These are phyloP conservation scores for Salticus scenicus DNA, from an alignment of 2,888 invertebrate species.

Conservation along the genomic window DNA sequence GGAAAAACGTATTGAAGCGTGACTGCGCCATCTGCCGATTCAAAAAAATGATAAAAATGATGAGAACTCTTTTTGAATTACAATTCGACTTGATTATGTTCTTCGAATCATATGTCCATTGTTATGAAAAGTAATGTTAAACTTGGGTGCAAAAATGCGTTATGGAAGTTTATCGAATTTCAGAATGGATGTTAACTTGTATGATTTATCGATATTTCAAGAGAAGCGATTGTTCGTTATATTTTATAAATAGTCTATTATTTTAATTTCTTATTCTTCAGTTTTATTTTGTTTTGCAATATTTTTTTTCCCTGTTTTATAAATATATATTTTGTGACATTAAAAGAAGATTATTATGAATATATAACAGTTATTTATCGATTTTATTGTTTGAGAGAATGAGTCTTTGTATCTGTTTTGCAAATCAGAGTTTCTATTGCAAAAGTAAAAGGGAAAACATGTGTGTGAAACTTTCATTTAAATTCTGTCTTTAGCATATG, in stretches of 20 bases:
- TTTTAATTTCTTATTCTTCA: no score
- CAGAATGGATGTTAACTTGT: neutral
- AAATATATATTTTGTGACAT: no score
- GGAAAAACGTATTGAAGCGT: slow-evolving; percentile 7
- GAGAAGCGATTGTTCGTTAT: neutral
- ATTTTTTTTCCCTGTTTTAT: no score
- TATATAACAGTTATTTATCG: no score
- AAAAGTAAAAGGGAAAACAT: no score
- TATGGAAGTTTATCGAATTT: neutral
- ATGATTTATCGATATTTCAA: neutral
- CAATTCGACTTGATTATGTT: neutral
- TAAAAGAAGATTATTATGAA: no score
- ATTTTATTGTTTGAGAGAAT: no score
- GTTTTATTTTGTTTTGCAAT: no score
- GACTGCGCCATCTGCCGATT: slow-evolving; percentile 54
- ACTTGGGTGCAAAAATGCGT: neutral
- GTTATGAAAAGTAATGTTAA: neutral
- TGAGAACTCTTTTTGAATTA: neutral
- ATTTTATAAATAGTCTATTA: neutral
- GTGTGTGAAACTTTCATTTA: no score
- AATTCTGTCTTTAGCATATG: no score
- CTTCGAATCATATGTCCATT: neutral
- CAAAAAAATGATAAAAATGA: neutral
- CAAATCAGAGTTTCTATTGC: no score
- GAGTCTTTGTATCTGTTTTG: no score